Evolutionary conservation across 2,888 invertebrate genomes (phyloP), one percentile per base, ranked within the genome.

Genomic region (Himalopsyche japonica): DNA sequence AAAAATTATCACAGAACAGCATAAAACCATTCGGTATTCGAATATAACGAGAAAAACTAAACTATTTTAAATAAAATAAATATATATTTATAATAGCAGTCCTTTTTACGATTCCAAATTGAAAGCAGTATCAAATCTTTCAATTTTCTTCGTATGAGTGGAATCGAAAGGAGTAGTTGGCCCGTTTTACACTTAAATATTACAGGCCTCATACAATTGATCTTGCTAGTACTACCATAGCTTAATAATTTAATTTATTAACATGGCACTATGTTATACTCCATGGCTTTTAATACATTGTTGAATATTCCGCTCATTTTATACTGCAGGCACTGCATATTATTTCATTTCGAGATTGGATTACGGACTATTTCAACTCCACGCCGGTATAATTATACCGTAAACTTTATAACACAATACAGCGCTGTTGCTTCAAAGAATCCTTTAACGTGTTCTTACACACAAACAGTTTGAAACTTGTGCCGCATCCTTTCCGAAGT

Each of bases 331-430:
- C 78, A 43, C 30, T 78, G 78, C 78, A 78, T 37, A 78, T 37
- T 78, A 43, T 78, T 78, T 78, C 78, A 37, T 78, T 78, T 78
- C 37, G 32, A 78, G 78, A 78, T 78, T 78, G 32, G 78, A 78
- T 78, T 78, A 78, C 78, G 78, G 24, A 34, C 30, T 30, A 34
- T 76, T 76, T 34, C 76, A 30, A 32, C 34, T 76, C 76, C 30
- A 27, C 30, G 27, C 76, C 76, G 76, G 78, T 37, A 78, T 78
- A 78, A 78, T 78, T 78, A 78, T 37, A 43, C 78, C 78, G 78
- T 78, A 78, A 78, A 78, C 78, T 78, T 78, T 78, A 32, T 37
- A 78, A 78, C 78, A 78, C 78, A 78, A 78, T 78, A 37, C 78
- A 18, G 34, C 78, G 32, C 43, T 37, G 78, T 43, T 24, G 78